Base-by-base conservation (phyloP, 2,113 vertebrate species). In the Ardeotis arabs region DNA sequence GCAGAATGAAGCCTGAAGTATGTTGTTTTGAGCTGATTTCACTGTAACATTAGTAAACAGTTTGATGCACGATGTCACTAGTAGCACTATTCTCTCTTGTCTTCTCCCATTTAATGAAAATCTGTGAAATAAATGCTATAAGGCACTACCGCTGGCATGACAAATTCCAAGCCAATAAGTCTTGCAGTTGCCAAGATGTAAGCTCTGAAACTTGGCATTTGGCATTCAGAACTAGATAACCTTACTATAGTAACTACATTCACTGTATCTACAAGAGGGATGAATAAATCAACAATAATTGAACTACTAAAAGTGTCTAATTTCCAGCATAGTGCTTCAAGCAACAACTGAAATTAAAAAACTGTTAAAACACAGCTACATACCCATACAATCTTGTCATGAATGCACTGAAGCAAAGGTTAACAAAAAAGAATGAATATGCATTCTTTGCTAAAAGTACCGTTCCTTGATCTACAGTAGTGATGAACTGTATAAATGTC, bases 341-440 rank as follows among this genome's bases (percentile, higher is more conserved):
- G 96, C 97, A 97, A 97, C 86, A 97, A 97, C 47, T 87, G 94
- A 97, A 97, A 97, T 98, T 96, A 88, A 97, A 97, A 97, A 96
- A 93, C 95, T 96, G 93, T 95, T 97, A 96, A 96, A 96, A 93
- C 86, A 95, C 89, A 92, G 92, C 91, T 94, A 95, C 64, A 82
- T 95, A 97, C 75, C 91, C 88, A 93, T 69, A 95, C 90, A 87
- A 89, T 96, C 95, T 96, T 96, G 83, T 96, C 96, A 97, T 82
- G 94, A 97, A 87, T 89, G 93, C 95, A 84, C 75, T 94, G 95
- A 98, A 97, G 89, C 98, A 97, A 98, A 98, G 96, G 96, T 97
- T 97, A 97, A 97, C 80, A 83, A 88, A 97, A 93, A 91, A 29
- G 77, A 95, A 96, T 86, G 94, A 96, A 86, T 92, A 91, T 94